These are phyloP conservation scores for Xerus inauris DNA, from an alignment of 2,113 vertebrate genomes.

Conservation along the genomic window DNA sequence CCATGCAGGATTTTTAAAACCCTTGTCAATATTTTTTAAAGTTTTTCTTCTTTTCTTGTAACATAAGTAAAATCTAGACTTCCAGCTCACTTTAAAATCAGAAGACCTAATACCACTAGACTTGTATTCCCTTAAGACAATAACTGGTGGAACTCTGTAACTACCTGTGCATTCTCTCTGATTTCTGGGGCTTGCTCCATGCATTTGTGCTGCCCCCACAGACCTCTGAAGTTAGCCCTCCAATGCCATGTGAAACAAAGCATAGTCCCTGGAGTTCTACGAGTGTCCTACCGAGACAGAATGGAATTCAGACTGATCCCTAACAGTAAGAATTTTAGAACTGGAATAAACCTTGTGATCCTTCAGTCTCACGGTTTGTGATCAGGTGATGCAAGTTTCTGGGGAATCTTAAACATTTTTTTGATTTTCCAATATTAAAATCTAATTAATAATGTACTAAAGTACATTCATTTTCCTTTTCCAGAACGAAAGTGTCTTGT, in stretches of 20 bases:
- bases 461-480: background rate
- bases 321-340: background rate
- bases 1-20: background rate
- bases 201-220: background rate
- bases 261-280: too few species aligned
- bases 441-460: background rate
- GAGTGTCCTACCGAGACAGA: background rate
- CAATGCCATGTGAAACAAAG: background rate
- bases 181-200: background rate
- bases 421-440: background rate
- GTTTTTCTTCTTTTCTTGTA: background rate
- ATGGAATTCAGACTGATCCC: background rate
- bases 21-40: background rate
- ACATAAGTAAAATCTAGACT: constrained; percentile 4
- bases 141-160: background rate
- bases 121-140: background rate
- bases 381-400: background rate
- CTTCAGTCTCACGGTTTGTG: background rate
- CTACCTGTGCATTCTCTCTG: too few species aligned
- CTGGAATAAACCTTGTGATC: background rate
- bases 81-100: background rate
- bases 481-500: background rate
- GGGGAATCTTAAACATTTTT: background rate
- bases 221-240: background rate
- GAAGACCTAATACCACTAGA: background rate